These are phyloP conservation scores for Dexiosoma caninum DNA, from an alignment of 2,888 invertebrate species.

Conservation along the genomic window DNA sequence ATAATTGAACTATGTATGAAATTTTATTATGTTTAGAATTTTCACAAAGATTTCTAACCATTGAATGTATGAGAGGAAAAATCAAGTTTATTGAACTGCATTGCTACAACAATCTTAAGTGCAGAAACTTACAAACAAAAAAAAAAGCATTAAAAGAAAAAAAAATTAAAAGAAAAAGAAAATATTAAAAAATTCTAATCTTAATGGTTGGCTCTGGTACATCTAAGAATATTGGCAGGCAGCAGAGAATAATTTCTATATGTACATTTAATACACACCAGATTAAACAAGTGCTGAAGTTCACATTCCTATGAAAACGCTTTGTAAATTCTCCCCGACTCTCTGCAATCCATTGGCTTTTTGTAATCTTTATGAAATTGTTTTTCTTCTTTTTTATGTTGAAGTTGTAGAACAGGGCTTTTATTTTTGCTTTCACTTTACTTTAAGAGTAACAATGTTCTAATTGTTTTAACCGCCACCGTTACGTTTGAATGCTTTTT, in stretches of 20 bases:
- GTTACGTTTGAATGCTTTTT: constrained; percentile 59
- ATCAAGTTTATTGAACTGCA: constrained; percentile 37
- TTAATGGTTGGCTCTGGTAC: constrained; percentile 6
- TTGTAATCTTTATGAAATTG: background rate
- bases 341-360: background rate
- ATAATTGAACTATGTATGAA: too few species aligned
- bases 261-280: constrained; percentile 7
- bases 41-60: background rate
- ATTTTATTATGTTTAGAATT: background rate
- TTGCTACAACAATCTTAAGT: constrained; percentile 8
- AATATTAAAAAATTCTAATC: constrained; percentile 10
- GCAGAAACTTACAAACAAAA: background rate
- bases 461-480: constrained; percentile 58
- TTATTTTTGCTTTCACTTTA: constrained; percentile 49
- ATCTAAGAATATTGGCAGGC: too few species aligned
- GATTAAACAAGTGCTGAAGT: constrained; percentile 35
- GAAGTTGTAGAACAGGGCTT: background rate
- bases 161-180: background rate
- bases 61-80: background rate
- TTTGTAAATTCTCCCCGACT: background rate
- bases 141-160: background rate
- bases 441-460: constrained; percentile 53
- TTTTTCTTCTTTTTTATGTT: too few species aligned
- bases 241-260: background rate
- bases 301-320: constrained; percentile 22